Conservation (phyloP, 1,140 invertebrate genomes). For the Popillia japonica region DNA sequence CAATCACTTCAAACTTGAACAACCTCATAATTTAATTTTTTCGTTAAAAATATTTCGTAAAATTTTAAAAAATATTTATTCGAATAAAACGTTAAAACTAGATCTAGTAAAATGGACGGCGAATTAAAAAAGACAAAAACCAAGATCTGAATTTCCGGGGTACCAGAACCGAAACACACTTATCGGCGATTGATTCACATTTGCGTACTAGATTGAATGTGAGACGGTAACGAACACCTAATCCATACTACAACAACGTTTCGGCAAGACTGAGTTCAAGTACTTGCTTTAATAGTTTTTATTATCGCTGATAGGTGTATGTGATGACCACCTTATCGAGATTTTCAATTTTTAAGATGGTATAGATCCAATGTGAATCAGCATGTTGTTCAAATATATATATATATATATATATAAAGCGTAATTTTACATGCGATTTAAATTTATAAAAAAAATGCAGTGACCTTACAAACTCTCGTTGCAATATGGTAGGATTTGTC, state of each 20-base stretch:
- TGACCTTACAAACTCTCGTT: too few species aligned
- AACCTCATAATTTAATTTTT: neutral
- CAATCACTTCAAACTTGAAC: conserved; percentile 15
- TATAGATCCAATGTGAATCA: too few species aligned
- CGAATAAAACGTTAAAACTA: neutral
- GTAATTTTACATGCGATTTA: too few species aligned
- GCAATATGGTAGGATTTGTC: too few species aligned
- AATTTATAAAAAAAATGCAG: too few species aligned
- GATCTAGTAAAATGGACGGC: neutral
- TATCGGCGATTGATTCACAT: conserved; percentile 12
- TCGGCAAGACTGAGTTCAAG: neutral
- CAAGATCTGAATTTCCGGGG: neutral
- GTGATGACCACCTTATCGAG: conserved; percentile 5
- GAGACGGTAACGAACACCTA: neutral
- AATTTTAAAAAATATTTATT: neutral
- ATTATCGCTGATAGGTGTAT: conserved; percentile 5
- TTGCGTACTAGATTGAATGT: neutral
- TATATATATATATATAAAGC: too few species aligned
- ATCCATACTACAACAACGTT: neutral
- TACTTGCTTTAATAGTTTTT: neutral
- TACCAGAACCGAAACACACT: neutral
- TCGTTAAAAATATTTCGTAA: neutral
- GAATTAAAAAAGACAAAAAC: neutral
- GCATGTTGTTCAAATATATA: too few species aligned
- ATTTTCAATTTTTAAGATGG: conserved; percentile 9